Conservation (phyloP, 2,113 vertebrate genomes). For the Noturus placidus region DNA sequence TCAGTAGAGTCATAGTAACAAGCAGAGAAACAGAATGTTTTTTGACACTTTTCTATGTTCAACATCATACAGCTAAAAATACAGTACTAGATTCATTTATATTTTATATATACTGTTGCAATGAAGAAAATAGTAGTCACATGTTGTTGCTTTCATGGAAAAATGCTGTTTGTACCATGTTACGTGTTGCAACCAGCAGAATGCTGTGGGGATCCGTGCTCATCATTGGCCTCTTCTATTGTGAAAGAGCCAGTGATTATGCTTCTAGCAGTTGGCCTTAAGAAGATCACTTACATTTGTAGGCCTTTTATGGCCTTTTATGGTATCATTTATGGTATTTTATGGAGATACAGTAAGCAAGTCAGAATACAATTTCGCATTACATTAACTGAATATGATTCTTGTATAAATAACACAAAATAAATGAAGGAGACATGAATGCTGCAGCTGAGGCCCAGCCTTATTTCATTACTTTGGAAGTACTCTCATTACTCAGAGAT, state of each 20-base stretch:
- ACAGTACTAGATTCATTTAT: not conserved
- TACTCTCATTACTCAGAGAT: not conserved
- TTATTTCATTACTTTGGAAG: conserved; percentile 6
- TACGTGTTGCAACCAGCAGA: not conserved
- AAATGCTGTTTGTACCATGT: not conserved
- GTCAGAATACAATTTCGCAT: not conserved
- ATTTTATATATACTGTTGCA: not conserved
- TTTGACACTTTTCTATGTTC: not conserved
- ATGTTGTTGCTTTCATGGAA: not conserved
- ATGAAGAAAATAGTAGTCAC: not conserved
- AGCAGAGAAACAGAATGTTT: not conserved
- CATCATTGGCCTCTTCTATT: not conserved
- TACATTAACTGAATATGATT: not conserved
- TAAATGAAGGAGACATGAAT: not conserved
- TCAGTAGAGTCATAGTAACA: conserved; percentile 2
- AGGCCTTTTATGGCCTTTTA: not conserved
- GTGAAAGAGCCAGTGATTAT: not conserved
- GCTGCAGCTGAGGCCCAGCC: not conserved
- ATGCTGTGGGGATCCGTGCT: not conserved
- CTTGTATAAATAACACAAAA: not conserved
- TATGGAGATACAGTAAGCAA: not conserved
- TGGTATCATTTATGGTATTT: too few species aligned
- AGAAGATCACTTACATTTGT: not conserved
- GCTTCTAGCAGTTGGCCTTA: not conserved
- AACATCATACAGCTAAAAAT: not conserved